Evolutionary conservation across 1,140 invertebrate species (phyloP).

Genomic region (Hypothenemus hampei): DNA sequence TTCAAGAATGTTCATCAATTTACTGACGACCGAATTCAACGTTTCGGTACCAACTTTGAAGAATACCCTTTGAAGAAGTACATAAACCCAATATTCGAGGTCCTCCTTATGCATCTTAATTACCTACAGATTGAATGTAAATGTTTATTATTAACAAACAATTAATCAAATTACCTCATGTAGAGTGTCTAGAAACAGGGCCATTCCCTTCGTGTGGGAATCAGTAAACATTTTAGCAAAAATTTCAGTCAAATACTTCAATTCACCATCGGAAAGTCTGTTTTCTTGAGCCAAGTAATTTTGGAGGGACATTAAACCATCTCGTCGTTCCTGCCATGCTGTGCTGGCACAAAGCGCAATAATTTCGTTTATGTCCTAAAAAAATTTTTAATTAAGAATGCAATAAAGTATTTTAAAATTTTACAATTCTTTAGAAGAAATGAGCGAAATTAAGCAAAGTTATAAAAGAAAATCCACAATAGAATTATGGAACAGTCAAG

Average conservation of each 20-base stretch:
- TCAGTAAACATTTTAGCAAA: constrained; percentile 97
- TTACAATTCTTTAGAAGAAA: no score
- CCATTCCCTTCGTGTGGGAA: constrained; percentile 94
- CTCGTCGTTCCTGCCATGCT: constrained; percentile 88
- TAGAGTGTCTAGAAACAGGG: constrained; percentile 86
- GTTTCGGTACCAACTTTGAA: constrained; percentile 88
- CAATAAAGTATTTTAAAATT: no score
- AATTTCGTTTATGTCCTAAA: constrained; percentile 81
- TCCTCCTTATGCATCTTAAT: constrained; percentile 83
- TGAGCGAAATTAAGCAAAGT: no score
- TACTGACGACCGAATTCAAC: constrained; percentile 82
- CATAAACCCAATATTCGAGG: constrained; percentile 86
- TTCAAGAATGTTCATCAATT: constrained; percentile 82
- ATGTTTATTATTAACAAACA: neutral
- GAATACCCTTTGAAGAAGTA: constrained; percentile 70
- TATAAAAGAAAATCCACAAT: no score
- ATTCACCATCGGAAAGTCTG: constrained; percentile 62
- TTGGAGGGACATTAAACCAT: constrained; percentile 80
- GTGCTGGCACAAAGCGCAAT: constrained; percentile 80
- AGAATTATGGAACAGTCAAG: no score
- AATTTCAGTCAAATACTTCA: constrained; percentile 80
- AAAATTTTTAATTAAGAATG: no score
- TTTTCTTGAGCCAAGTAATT: constrained; percentile 68
- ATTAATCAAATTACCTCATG: constrained; percentile 56
- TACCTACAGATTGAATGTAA: constrained; percentile 43